These are phyloP conservation scores for Discoglossus pictus DNA, from an alignment of 2,797 vertebrate species.

Conservation along the genomic window DNA sequence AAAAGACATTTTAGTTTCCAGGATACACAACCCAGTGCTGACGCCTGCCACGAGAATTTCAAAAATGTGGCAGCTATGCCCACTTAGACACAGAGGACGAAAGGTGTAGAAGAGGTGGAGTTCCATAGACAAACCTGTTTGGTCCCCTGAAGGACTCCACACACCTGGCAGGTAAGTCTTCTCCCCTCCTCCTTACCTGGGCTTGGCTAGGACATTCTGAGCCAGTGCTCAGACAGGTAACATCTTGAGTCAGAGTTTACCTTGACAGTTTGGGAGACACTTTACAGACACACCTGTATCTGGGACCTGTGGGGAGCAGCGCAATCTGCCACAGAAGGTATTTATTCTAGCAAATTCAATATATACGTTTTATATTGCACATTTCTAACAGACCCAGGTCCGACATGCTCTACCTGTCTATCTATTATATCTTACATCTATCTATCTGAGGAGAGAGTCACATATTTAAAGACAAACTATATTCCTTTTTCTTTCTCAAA, in stretches of 20 bases:
- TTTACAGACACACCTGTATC: conserved; percentile 19
- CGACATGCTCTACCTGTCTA: too few relatives aligned
- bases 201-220: conserved; percentile 54
- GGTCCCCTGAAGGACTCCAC: conserved; percentile 64
- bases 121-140: conserved; percentile 73
- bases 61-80: conserved; percentile 60
- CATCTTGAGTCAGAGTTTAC: conserved; percentile 10
- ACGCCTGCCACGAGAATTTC: conserved; percentile 55
- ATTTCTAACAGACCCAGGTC: too few relatives aligned
- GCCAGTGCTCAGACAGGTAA: conserved; percentile 23
- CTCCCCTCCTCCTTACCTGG: conserved; percentile 63
- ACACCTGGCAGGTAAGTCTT: conserved; percentile 55
- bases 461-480: too few relatives aligned
- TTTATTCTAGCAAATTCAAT: too few relatives aligned
- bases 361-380: too few relatives aligned
- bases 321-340: too few relatives aligned
- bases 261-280: conserved; percentile 34
- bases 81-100: conserved; percentile 43
- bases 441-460: too few relatives aligned
- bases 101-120: conserved; percentile 60
- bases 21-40: conserved; percentile 16
- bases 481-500: too few relatives aligned
- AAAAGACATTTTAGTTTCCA: conserved; percentile 19
- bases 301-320: neutral
- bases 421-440: too few relatives aligned